Conservation (phyloP, 2,113 vertebrate genomes). For the Takifugu flavidus region DNA sequence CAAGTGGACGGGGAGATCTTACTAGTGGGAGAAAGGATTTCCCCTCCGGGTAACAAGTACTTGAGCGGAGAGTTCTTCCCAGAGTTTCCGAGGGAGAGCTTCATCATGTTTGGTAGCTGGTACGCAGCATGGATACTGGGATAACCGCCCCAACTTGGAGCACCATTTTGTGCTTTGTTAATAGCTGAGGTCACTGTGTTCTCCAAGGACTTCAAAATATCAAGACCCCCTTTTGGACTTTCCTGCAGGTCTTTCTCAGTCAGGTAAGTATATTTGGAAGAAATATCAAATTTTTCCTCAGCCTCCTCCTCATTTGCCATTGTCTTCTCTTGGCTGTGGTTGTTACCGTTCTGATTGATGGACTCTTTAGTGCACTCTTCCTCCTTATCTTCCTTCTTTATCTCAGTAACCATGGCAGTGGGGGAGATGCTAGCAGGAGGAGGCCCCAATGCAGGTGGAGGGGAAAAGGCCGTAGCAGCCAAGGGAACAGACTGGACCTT, state of each 20-base stretch:
- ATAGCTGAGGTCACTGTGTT: constrained; percentile 98
- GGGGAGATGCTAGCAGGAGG: constrained; percentile 86
- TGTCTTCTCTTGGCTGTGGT: constrained; percentile 82
- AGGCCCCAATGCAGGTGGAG: constrained; percentile 86
- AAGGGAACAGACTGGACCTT: constrained; percentile 96
- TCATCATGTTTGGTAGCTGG: constrained; percentile 98
- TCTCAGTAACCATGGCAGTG: constrained; percentile 77
- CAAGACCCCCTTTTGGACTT: constrained; percentile 94
- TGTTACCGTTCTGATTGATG: constrained; percentile 62
- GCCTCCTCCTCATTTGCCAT: constrained; percentile 76
- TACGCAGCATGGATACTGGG: constrained; percentile 98
- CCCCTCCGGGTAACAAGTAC: constrained; percentile 84
- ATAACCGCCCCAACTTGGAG: constrained; percentile 97
- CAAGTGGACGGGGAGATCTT: constrained; percentile 88
- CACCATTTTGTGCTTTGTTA: constrained; percentile 98
- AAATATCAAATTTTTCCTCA: constrained; percentile 92
- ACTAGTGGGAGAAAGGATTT: constrained; percentile 81
- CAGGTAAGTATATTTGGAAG: constrained; percentile 94
- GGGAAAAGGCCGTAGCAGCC: constrained; percentile 92
- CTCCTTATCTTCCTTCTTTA: constrained; percentile 96
- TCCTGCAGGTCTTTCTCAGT: constrained; percentile 96
- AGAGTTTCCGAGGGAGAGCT: constrained; percentile 88
- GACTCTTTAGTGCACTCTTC: constrained; percentile 80
- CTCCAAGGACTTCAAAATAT: constrained; percentile 96
- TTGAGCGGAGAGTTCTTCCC: constrained; percentile 87